A percentile compares a stretch with the other conserved stretches of the same genome.
Conservation (phyloP, 2,797 vertebrate species). For the Peromyscus nudipes region DNA sequence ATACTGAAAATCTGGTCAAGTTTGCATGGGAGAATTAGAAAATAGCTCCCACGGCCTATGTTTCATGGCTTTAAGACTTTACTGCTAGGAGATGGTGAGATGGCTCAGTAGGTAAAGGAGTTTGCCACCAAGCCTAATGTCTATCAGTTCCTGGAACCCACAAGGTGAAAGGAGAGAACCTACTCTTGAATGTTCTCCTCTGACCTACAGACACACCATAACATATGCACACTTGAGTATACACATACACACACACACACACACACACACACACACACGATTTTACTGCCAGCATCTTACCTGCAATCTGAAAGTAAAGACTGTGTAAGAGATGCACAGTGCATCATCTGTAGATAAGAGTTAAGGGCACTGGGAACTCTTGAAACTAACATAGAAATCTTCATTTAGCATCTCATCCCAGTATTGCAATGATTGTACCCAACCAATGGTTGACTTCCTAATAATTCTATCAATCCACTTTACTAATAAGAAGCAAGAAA, state of each 20-base stretch:
- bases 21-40: constrained; percentile 21
- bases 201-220: neutral
- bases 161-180: neutral
- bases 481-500: constrained; percentile 44
- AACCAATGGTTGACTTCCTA: neutral
- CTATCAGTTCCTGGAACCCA: neutral
- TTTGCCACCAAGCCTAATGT: neutral
- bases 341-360: neutral
- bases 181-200: neutral
- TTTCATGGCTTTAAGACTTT: neutral
- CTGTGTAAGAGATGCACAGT: neutral
- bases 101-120: neutral
- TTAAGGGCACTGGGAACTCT: neutral
- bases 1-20: constrained; percentile 41
- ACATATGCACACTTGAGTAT: neutral
- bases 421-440: neutral
- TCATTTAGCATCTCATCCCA: neutral
- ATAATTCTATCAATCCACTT: neutral
- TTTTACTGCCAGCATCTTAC: neutral
- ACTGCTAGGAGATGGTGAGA: neutral
- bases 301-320: neutral
- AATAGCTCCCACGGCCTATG: neutral
- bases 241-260: neutral
- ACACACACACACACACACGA: neutral
- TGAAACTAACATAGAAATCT: neutral